phyloP scores from a whole-genome alignment of 2,113 vertebrate genomes.

The Neomonachus schauinslandi region DNA sequence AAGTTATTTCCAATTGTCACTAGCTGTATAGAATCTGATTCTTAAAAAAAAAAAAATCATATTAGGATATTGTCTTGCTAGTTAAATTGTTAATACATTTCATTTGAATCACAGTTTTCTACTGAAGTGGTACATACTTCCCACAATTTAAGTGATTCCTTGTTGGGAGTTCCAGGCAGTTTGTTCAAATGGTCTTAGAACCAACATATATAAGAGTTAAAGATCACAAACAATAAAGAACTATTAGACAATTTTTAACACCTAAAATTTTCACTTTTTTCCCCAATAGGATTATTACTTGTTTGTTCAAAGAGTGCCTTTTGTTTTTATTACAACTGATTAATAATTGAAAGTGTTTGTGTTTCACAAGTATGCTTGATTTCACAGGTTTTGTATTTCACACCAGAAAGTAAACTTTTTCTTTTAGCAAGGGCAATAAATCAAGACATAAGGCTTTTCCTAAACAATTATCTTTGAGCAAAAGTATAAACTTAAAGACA shows the following conservation, averaged over 20 bases:
- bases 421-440: constrained; percentile 58
- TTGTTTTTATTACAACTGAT: constrained; percentile 49
- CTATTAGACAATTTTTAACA: constrained; percentile 25
- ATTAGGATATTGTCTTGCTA: background rate
- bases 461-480: constrained; percentile 52
- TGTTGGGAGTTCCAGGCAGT: background rate
- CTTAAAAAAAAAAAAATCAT: background rate
- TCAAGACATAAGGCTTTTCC: constrained; percentile 30
- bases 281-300: background rate
- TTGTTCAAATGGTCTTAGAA: constrained; percentile 4
- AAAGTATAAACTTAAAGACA: constrained; percentile 33
- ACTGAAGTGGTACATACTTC: background rate
- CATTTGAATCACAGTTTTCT: background rate
- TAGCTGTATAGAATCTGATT: background rate
- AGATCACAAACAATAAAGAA: constrained; percentile 25
- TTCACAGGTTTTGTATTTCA: constrained; percentile 68
- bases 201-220: background rate
- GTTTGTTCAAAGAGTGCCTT: constrained; percentile 44
- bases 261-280: background rate
- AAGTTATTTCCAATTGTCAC: background rate
- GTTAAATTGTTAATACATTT: background rate
- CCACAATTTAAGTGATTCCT: background rate
- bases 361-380: constrained; percentile 67
- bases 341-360: constrained; percentile 70
- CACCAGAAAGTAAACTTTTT: constrained; percentile 59